Evolutionary conservation across 2,113 vertebrate genomes (phyloP), one percentile per base, ranked within the genome.

Genomic region (Sturnira hondurensis): DNA sequence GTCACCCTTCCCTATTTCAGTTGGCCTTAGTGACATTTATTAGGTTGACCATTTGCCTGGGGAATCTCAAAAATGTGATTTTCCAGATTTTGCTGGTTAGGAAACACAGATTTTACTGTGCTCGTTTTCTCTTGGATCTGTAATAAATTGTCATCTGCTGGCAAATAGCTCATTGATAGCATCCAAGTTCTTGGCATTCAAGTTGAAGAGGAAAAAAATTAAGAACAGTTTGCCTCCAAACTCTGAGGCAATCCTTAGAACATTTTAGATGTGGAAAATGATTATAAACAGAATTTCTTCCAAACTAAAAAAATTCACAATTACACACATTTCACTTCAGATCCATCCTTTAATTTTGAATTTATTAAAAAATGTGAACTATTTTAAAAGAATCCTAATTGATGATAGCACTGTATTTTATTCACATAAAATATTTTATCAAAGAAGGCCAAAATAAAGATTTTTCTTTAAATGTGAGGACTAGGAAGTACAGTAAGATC

Each of bases 31-130:
- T 96, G 88, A 83, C 91, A 95, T 93, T 96, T 96, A 63, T 82
- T 78, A 81, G 43, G 93, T 31, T 71, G 94, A 96, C 20, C 52
- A 47, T 95, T 93, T 91, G 87, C 85, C 85, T 76, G 47, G 36
- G 47, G 67, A 96, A 96, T 96, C 94, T 97, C 61, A 97, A 88
- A 96, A 97, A 96, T 97, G 88, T 5, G 26, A 82, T 85, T 86
- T 92, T 96, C 82, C 91, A 96, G 77, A 96, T 92, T 96, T 93
- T 90, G 61, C 88, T 91, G 45, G 78, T 91, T 96, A 92, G 84
- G 56, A 96, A 97, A 97, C 95, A 96, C 96, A 96, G 85, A 97
- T 95, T 94, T 89, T 86, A 89, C 90, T 94, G 68, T 93, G 78
- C 88, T 95, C 70, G 52, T 50, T 54, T 93, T 93, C 84, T 94